A percentile compares a stretch with the other conserved stretches of the same genome.
phyloP scores from a whole-genome alignment of 2,113 vertebrate genomes.

The Lophochroa leadbeateri region DNA sequence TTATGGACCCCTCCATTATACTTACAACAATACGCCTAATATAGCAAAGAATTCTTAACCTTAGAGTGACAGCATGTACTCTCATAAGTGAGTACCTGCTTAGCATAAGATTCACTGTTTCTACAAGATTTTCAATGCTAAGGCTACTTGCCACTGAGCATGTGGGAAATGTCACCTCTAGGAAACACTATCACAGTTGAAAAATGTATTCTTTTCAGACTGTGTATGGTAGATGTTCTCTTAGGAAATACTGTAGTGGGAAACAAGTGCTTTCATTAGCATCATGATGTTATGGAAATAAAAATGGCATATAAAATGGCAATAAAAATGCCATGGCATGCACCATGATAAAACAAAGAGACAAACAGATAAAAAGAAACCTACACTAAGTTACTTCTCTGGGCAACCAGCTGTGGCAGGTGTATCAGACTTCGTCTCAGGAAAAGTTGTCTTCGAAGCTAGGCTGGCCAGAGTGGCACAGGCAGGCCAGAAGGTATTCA shows the following conservation, averaged over 20 bases:
- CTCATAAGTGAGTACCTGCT: neutral
- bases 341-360: slow-evolving; percentile 33
- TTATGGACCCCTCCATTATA: neutral
- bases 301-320: neutral
- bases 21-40: neutral
- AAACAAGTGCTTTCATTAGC: neutral
- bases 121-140: neutral
- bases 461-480: neutral
- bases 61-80: neutral
- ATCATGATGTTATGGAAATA: neutral
- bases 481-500: neutral
- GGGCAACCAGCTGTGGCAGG: slow-evolving; percentile 3
- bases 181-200: neutral
- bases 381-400: slow-evolving; percentile 31
- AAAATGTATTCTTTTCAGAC: neutral
- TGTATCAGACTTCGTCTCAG: neutral
- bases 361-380: neutral
- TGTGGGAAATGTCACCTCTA: neutral
- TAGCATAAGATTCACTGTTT: neutral
- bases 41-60: neutral
- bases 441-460: slow-evolving; percentile 5
- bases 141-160: neutral
- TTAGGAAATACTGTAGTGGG: neutral
- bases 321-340: neutral
- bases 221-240: neutral